These are phyloP conservation scores for Chaetophractus vellerosus DNA, from an alignment of 2,797 vertebrate species.

Conservation along the genomic window DNA sequence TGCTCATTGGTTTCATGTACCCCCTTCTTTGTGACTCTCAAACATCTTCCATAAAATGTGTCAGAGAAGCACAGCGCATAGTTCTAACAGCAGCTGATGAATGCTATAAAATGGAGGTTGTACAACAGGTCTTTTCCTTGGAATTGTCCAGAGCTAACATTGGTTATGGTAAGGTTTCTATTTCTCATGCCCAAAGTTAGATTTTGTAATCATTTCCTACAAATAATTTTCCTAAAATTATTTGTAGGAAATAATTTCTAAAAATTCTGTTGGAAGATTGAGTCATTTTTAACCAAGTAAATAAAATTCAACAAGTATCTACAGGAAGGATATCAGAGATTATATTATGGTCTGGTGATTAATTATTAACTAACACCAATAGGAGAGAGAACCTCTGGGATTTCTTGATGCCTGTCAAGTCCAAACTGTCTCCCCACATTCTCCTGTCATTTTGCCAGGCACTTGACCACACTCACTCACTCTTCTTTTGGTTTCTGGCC, in stretches of 20 bases:
- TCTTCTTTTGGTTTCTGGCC: background rate
- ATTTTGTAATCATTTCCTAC: background rate
- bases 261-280: background rate
- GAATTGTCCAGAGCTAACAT: background rate
- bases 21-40: constrained; percentile 90
- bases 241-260: constrained; percentile 45
- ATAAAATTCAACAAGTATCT: background rate
- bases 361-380: background rate
- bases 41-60: constrained; percentile 93
- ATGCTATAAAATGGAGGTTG: constrained; percentile 78
- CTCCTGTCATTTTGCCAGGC: background rate
- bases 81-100: constrained; percentile 81
- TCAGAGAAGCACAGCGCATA: constrained; percentile 90
- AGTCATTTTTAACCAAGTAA: constrained; percentile 59
- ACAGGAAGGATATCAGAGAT: background rate
- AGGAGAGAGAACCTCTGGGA: background rate
- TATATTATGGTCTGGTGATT: background rate
- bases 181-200: background rate
- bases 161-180: constrained; percentile 50
- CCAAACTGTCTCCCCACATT: background rate
- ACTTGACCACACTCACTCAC: background rate
- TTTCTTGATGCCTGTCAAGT: background rate
- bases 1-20: constrained; percentile 87
- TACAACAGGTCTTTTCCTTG: constrained; percentile 51
- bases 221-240: too few species aligned